Percentiles rank a stretch among this genome's conserved stretches.
These are phyloP conservation scores for Tachina fera DNA, from an alignment of 2,888 invertebrate genomes.

Conservation along the genomic window DNA sequence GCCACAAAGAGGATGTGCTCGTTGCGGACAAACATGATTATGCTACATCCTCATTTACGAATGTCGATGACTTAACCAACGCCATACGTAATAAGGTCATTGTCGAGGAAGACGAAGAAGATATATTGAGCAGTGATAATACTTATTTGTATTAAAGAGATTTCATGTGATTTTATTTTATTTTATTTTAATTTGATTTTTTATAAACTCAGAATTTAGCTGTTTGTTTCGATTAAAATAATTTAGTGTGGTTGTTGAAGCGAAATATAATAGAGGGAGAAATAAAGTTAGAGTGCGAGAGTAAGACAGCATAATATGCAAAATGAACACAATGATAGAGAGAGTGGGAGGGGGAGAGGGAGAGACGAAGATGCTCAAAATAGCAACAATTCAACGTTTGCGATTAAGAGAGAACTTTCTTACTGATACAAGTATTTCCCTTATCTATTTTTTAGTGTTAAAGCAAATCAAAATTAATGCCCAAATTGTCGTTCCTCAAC, in stretches of 20 bases:
- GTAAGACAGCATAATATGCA: too few relatives aligned
- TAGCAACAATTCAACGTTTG: too few relatives aligned
- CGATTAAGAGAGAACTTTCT: too few relatives aligned
- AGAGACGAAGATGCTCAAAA: too few relatives aligned
- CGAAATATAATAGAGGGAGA: too few relatives aligned
- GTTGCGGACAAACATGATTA: conserved; percentile 74
- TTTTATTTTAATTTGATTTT: not conserved
- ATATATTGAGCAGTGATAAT: conserved; percentile 80
- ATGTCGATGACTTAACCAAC: conserved; percentile 77
- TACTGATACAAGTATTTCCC: too few relatives aligned
- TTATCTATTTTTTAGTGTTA: too few relatives aligned
- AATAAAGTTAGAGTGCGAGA: too few relatives aligned
- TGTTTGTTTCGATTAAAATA: not conserved
- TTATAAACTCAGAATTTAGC: not conserved
- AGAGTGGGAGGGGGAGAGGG: too few relatives aligned
- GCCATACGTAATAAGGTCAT: conserved; percentile 80
- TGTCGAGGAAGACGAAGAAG: conserved; percentile 80
- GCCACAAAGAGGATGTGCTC: conserved; percentile 66
- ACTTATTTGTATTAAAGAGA: conserved; percentile 81
- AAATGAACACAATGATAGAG: too few relatives aligned
- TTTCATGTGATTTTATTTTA: conserved; percentile 75
- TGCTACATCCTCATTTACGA: conserved; percentile 75
- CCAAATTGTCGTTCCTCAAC: too few relatives aligned
- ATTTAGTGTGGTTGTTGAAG: not conserved
- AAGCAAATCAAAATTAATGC: too few relatives aligned